phyloP scores from a whole-genome alignment of 2,113 vertebrate species.

The Sminthopsis crassicaudata region DNA sequence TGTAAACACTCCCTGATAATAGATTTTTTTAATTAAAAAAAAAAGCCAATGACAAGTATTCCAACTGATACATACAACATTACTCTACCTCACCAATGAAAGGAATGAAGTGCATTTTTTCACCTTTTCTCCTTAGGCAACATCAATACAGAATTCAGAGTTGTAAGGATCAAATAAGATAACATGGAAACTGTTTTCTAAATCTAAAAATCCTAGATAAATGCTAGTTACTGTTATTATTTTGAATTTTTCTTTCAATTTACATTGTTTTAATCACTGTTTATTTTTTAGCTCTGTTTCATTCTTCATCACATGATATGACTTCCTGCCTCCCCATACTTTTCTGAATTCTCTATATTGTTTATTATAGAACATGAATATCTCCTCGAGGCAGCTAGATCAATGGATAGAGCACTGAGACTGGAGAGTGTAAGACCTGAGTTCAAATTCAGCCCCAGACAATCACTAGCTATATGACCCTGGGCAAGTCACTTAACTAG shows the following conservation, averaged over 20 bases:
- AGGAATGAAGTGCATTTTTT: not conserved
- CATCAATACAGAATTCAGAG: not conserved
- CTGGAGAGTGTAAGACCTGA: not conserved
- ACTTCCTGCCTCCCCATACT: not conserved
- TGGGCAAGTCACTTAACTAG: not conserved
- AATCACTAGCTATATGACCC: not conserved
- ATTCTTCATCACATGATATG: not conserved
- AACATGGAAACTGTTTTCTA: not conserved
- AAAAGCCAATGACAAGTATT: not conserved
- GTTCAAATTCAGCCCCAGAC: not conserved
- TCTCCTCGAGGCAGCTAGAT: not conserved
- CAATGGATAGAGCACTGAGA: not conserved
- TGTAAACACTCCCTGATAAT: not conserved
- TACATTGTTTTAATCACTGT: not conserved
- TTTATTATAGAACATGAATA: not conserved
- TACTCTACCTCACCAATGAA: not conserved
- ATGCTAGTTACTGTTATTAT: not conserved
- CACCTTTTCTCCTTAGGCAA: not conserved
- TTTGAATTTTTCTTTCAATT: not conserved
- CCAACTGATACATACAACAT: not conserved
- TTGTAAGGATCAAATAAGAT: not conserved
- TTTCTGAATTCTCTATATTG: not conserved
- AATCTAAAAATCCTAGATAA: not conserved
- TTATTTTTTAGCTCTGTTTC: not conserved
- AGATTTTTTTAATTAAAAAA: not conserved